These are phyloP conservation scores for Clamator glandarius DNA, from an alignment of 2,797 vertebrate genomes.

Conservation along the genomic window DNA sequence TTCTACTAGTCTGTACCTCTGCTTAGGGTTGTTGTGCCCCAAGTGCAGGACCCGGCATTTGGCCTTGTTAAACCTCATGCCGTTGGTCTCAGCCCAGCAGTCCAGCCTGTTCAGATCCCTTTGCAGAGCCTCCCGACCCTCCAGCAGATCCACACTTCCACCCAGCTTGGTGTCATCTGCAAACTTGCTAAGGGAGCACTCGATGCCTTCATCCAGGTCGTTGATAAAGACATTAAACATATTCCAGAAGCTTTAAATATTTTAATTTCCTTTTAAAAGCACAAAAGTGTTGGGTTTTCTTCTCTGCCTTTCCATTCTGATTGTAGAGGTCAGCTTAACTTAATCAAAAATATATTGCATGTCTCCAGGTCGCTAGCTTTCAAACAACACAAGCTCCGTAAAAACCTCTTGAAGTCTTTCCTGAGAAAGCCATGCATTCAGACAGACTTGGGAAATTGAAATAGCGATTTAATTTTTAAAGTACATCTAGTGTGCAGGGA, in stretches of 20 bases:
- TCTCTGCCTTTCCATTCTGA: not conserved
- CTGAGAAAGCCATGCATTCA: not conserved
- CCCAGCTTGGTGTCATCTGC: too few relatives aligned
- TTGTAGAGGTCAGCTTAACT: constrained; percentile 39
- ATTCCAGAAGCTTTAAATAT: constrained; percentile 30
- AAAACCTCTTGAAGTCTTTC: constrained; percentile 1
- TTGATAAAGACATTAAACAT: too few relatives aligned
- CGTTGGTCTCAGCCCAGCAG: too few relatives aligned
- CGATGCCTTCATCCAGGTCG: too few relatives aligned
- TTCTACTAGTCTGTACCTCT: too few relatives aligned
- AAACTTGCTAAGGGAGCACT: too few relatives aligned
- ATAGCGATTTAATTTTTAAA: not conserved
- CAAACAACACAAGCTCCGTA: not conserved
- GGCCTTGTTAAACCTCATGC: too few relatives aligned
- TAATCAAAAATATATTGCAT: constrained; percentile 36
- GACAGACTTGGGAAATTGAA: not conserved
- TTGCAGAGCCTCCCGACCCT: too few relatives aligned
- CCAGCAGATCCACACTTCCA: too few relatives aligned
- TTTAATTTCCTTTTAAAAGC: constrained; percentile 49
- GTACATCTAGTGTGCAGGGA: not conserved
- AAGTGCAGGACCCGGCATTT: too few relatives aligned
- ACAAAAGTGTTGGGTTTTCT: not conserved
- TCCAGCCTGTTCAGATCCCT: too few relatives aligned
- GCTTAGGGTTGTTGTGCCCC: too few relatives aligned
- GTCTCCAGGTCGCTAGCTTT: not conserved